Evolutionary conservation across 2,797 vertebrate genomes (phyloP).

Genomic region (Hirundo rustica): DNA sequence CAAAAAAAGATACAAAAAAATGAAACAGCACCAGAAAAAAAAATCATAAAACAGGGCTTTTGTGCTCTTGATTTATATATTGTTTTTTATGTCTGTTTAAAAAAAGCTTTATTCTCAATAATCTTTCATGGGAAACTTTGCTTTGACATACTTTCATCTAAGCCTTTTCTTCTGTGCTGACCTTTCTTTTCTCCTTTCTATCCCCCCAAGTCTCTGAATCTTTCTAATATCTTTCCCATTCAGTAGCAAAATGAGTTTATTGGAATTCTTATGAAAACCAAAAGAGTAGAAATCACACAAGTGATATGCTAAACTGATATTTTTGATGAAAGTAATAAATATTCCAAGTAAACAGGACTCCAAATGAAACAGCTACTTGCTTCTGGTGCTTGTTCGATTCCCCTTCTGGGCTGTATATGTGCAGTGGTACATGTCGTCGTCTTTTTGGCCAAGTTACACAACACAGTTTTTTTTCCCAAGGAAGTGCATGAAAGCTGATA

Average conservation of each 20-base stretch:
- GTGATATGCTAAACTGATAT: constrained; percentile 19
- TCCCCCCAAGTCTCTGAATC: not conserved
- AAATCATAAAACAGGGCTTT: constrained; percentile 72
- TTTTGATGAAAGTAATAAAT: constrained; percentile 42
- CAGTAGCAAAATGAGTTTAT: constrained; percentile 52
- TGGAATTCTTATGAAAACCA: constrained; percentile 52
- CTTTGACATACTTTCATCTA: constrained; percentile 37
- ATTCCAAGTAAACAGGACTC: not conserved
- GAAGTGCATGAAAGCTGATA: constrained; percentile 12
- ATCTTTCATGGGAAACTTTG: constrained; percentile 45
- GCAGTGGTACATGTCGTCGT: not conserved
- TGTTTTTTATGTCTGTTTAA: constrained; percentile 51
- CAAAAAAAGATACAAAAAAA: constrained; percentile 77
- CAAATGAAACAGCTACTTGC: not conserved
- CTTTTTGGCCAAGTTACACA: constrained; percentile 56
- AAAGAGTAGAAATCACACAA: constrained; percentile 16
- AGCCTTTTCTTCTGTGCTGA: constrained; percentile 37
- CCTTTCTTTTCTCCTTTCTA: constrained; percentile 33
- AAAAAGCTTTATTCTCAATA: constrained; percentile 46
- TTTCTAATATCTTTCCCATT: constrained; percentile 57
- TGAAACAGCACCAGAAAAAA: constrained; percentile 70
- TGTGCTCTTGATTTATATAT: constrained; percentile 75
- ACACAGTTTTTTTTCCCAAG: not conserved
- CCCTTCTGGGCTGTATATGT: not conserved
- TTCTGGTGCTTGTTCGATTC: not conserved